Evolutionary conservation across 2,113 vertebrate genomes (phyloP), one percentile per base, ranked within the genome.

Genomic region (Camelus dromedarius): DNA sequence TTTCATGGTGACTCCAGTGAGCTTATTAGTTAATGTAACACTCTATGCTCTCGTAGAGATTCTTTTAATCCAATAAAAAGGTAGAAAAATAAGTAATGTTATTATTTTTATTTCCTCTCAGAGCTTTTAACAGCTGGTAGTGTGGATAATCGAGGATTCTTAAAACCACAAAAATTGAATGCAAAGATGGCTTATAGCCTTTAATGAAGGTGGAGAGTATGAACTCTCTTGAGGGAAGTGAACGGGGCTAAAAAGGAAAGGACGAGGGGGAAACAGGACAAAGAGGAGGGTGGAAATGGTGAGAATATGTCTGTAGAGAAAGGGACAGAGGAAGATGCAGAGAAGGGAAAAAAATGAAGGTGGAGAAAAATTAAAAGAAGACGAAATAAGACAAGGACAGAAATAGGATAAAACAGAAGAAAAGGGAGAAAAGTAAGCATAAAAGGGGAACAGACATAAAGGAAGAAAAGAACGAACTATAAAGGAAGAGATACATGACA

Each of bases 1-100:
- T 98, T 97, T 96, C 46, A 54, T 48, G 87, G 91, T 64, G 97
- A 80, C 60, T 90, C 89, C 84, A 73, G 62, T 97, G 62, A 96
- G 64, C 94, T 93, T 97, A 96, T 81, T 98, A 85, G 79, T 92
- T 80, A 88, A 93, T 7, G 9, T 26, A 83, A 56, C 35, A 87
- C 81, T 90, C 70, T 80, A n/a, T 64, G 75, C 38, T 77, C 60
- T 82, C 6, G 19, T 58, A 69, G 28, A 97, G 50, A 75, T n/a
- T 67, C 3, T 91, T 24, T 76, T 73, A 38, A 50, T 67, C 35
- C 88, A 89, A 91, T 89, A 58, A 93, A 96, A 93, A 50, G 26
- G 7, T 62, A 70, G 54, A 22, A 77, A 89, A 86, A 84, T 38
- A 69, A 92, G 32, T n/a, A 48, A 96, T 95, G 67, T 66, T 75